Base-by-base conservation (phyloP, 2,888 invertebrate genomes). In the Sesamia inferens region DNA sequence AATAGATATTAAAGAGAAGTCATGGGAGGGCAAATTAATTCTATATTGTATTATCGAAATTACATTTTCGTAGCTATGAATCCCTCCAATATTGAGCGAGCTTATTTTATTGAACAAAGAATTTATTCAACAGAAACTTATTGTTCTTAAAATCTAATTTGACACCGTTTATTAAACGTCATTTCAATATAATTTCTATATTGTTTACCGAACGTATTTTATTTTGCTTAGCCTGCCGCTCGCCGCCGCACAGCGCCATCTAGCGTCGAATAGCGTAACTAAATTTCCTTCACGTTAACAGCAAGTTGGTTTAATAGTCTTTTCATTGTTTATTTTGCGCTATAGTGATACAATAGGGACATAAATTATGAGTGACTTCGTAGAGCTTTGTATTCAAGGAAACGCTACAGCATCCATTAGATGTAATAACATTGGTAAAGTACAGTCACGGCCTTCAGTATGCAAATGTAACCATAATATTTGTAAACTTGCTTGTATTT, bases 171-270 rank as follows among this genome's bases (percentile, higher is more conserved):
- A 66, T 65, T 58, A 77, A 68, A 72, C 58, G 19, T 24, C 55
- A 77, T 85, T 81, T 44, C 16, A 75, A 61, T 48, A 44, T 6
- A 47, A 76, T 14, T 48, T 5, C 22, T 14, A 39, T 39, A 54
- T 13, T n/a, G 22, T 22, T 16, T 42, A 44, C 5, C 24, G 13
- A 48, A 11, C 8, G 19, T 10, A 39, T n/a, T 57, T 19, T 22
- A 63, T 48, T 48, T 55, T 1, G 16, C 7, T 8, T 19, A 31
- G 31, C 7, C 2, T 31, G 69, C 39, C 14, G 24, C 19, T 77
- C n/a, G 51, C 14, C 1, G 64, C 61, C 84, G 48, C 47, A 8
- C 63, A 85, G 71, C 85, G 88, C 88, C 86, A 86, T 85, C 86
- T 83, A 22, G 65, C 59, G 73, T 39, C 66, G 77, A 86, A 58